A percentile compares a stretch with the other conserved stretches of the same genome.
These are phyloP conservation scores for Bovichtus diacanthus DNA, from an alignment of 2,797 vertebrate species.

Conservation along the genomic window DNA sequence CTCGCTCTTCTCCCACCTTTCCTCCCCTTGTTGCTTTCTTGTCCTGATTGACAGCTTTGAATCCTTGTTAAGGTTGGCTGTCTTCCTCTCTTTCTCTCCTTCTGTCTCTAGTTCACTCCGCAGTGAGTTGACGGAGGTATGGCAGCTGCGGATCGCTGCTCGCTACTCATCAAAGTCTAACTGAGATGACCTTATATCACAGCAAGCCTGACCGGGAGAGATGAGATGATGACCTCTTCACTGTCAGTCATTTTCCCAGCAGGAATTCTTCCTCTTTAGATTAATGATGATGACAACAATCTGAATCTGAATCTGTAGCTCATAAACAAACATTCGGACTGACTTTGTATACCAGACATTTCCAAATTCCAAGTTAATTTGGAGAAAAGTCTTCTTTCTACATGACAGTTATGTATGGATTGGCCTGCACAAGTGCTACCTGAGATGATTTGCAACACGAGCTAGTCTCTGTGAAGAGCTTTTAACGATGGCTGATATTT, in stretches of 20 bases:
- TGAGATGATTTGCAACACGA: conserved; percentile 35
- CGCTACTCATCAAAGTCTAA: conserved; percentile 46
- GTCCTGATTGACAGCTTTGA: conserved; percentile 68
- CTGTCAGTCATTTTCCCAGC: conserved; percentile 24
- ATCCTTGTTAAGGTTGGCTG: conserved; percentile 42
- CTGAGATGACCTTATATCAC: conserved; percentile 47
- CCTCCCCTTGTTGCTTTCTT: conserved; percentile 45
- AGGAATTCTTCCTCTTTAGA: conserved; percentile 11
- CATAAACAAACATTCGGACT: neutral
- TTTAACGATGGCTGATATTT: conserved; percentile 33
- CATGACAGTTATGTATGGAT: conserved; percentile 19
- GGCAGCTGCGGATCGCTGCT: conserved; percentile 51
- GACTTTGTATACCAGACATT: neutral
- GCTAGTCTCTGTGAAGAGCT: conserved; percentile 10
- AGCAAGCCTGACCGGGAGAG: conserved; percentile 32
- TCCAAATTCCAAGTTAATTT: neutral
- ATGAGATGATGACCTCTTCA: conserved; percentile 40
- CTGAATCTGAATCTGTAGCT: neutral
- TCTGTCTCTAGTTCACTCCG: conserved; percentile 21
- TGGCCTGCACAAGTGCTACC: conserved; percentile 11
- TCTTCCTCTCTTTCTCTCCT: conserved; percentile 20
- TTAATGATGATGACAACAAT: conserved; percentile 7
- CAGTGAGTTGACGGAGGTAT: conserved; percentile 35
- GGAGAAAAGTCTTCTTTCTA: conserved; percentile 6
- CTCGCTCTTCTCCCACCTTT: conserved; percentile 49